phyloP scores from a whole-genome alignment of 2,797 vertebrate genomes.

The Aldrovandia affinis region DNA sequence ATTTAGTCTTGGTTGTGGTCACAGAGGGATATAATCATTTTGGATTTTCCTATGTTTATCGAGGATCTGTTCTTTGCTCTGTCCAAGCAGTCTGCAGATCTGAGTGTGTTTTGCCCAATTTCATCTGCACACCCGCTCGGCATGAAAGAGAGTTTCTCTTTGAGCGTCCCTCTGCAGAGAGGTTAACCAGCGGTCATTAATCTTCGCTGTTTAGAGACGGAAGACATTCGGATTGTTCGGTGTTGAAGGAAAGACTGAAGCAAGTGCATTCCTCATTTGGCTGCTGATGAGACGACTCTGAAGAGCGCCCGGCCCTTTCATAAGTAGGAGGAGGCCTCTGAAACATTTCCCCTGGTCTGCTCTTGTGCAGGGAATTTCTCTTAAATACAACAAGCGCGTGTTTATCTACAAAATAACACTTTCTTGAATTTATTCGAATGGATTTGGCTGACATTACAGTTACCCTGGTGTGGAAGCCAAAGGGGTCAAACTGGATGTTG shows the following conservation, averaged over 20 bases:
- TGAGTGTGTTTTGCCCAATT: slow-evolving; percentile 28
- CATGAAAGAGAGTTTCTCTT: slow-evolving; percentile 41
- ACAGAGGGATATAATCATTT: not conserved
- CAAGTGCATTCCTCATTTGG: slow-evolving; percentile 56
- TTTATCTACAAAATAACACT: not conserved
- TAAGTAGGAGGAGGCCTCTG: slow-evolving; percentile 2
- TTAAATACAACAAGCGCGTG: slow-evolving; percentile 27
- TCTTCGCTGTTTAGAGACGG: slow-evolving; percentile 61
- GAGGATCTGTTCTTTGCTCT: not conserved
- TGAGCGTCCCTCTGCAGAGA: slow-evolving; percentile 44
- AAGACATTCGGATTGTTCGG: slow-evolving; percentile 47
- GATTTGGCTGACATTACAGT: not conserved
- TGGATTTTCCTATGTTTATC: not conserved
- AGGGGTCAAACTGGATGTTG: not conserved
- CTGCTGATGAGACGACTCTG: slow-evolving; percentile 9
- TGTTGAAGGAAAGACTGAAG: slow-evolving; percentile 56
- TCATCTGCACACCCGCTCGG: slow-evolving; percentile 39
- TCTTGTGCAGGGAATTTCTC: slow-evolving; percentile 39
- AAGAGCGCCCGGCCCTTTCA: not conserved
- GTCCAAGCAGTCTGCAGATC: slow-evolving; percentile 13
- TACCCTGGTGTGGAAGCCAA: not conserved
- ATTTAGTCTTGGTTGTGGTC: no score
- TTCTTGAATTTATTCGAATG: not conserved
- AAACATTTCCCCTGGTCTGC: slow-evolving; percentile 39
- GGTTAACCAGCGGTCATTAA: slow-evolving; percentile 62